Percentiles rank a stretch among this genome's conserved stretches.
Evolutionary conservation across 2,888 invertebrate species (phyloP).

Genomic region (Sussaba pulchella): DNA sequence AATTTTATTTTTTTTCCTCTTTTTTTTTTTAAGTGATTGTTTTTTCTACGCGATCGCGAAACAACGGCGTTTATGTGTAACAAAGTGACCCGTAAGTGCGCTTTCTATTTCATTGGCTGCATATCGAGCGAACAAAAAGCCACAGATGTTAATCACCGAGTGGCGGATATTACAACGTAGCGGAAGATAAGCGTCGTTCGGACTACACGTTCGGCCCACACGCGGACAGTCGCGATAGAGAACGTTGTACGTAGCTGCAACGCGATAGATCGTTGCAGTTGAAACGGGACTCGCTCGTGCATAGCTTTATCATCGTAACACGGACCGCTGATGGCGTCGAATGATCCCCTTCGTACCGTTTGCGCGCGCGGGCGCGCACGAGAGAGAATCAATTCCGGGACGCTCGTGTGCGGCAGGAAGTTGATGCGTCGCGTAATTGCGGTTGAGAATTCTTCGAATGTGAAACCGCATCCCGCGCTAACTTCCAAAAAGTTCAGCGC

Average conservation of each 20-base stretch:
- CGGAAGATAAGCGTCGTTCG: constrained; percentile 55
- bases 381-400: constrained; percentile 8
- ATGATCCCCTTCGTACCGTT: no score
- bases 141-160: constrained; percentile 62
- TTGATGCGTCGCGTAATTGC: constrained; percentile 12
- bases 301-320: neutral
- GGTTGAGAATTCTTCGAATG: neutral
- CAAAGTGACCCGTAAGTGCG: no score
- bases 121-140: neutral
- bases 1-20: no score
- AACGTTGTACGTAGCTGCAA: neutral
- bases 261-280: neutral
- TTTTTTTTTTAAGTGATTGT: no score
- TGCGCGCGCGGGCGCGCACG: no score
- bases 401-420: neutral
- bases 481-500: neutral
- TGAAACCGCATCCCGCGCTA: neutral
- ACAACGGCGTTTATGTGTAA: no score
- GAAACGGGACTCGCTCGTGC: no score
- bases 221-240: neutral
- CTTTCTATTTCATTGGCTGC: constrained; percentile 15
- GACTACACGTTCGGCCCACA: constrained; percentile 51
- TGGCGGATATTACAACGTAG: constrained; percentile 65
- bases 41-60: no score
- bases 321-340: neutral